A percentile compares a stretch with the other conserved stretches of the same genome.
These are phyloP conservation scores for Drosophila siamana DNA, from an alignment of 2,888 invertebrate genomes.

Conservation along the genomic window DNA sequence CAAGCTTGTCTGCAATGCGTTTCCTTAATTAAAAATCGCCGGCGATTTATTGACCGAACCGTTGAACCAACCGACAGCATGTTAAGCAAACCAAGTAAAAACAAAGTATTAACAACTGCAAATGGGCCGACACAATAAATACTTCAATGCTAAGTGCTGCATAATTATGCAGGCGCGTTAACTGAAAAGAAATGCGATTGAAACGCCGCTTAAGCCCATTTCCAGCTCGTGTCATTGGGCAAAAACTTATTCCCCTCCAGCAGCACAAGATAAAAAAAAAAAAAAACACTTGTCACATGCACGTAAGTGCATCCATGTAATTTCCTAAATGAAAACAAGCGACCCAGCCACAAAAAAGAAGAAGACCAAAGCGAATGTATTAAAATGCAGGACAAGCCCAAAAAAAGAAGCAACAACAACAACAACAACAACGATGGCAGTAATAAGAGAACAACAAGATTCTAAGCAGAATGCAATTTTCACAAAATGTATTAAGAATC, in stretches of 20 bases:
- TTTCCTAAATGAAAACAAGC: conserved; percentile 63
- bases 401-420: no score
- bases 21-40: conserved; percentile 70
- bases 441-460: conserved; percentile 41
- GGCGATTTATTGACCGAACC: conserved; percentile 58
- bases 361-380: conserved; percentile 28
- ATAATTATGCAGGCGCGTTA: background rate
- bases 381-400: conserved; percentile 48
- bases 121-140: background rate
- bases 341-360: conserved; percentile 21
- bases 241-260: background rate
- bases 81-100: conserved; percentile 53
- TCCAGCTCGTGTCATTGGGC: conserved; percentile 25
- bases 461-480: conserved; percentile 57
- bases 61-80: conserved; percentile 65
- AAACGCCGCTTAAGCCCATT: background rate
- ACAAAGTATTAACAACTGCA: conserved; percentile 4
- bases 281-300: conserved; percentile 47
- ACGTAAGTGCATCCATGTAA: conserved; percentile 54
- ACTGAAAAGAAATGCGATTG: background rate
- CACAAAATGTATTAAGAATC: conserved; percentile 54
- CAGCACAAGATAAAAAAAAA: conserved; percentile 9
- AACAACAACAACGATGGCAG: conserved; percentile 24
- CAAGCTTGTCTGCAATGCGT: conserved; percentile 58
- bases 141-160: background rate